phyloP scores from a whole-genome alignment of 2,888 invertebrate species.

The Pristionchus fissidentatus region DNA sequence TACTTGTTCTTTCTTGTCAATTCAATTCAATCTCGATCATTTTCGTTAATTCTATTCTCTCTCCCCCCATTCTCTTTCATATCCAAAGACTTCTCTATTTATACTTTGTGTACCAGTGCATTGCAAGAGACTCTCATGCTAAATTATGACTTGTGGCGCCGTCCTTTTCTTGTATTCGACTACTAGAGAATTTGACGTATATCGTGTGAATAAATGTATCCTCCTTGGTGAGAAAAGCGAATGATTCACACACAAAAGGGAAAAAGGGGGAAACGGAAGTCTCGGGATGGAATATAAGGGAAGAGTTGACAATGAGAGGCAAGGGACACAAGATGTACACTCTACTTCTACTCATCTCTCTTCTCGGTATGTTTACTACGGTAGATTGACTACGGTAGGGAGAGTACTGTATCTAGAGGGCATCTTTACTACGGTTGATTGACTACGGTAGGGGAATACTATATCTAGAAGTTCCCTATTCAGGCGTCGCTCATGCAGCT shows the following conservation, averaged over 20 bases:
- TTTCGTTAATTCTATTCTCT: conserved; percentile 19
- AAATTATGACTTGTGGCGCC: conserved; percentile 25
- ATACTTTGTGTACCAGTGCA: not conserved
- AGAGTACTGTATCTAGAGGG: too few species aligned
- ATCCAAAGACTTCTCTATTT: conserved; percentile 39
- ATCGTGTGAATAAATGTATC: conserved; percentile 41
- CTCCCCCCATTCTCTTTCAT: conserved; percentile 25
- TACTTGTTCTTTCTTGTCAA: conserved; percentile 45
- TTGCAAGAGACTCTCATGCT: not conserved
- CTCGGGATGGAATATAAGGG: conserved; percentile 2
- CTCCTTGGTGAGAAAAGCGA: not conserved
- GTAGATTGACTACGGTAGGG: too few species aligned
- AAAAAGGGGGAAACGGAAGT: conserved; percentile 32
- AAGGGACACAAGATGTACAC: not conserved
- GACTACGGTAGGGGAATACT: too few species aligned
- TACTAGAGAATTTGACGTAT: conserved; percentile 41
- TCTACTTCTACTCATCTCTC: not conserved
- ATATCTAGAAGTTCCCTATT: too few species aligned
- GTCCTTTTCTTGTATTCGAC: conserved; percentile 36
- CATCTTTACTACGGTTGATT: not conserved
- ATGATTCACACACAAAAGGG: not conserved
- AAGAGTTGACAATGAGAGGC: conserved; percentile 23
- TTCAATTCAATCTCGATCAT: conserved; percentile 33
- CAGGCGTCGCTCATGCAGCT: too few species aligned
- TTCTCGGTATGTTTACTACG: not conserved